Base-by-base conservation (phyloP, 2,113 vertebrate genomes). In the Noctilio leporinus region DNA sequence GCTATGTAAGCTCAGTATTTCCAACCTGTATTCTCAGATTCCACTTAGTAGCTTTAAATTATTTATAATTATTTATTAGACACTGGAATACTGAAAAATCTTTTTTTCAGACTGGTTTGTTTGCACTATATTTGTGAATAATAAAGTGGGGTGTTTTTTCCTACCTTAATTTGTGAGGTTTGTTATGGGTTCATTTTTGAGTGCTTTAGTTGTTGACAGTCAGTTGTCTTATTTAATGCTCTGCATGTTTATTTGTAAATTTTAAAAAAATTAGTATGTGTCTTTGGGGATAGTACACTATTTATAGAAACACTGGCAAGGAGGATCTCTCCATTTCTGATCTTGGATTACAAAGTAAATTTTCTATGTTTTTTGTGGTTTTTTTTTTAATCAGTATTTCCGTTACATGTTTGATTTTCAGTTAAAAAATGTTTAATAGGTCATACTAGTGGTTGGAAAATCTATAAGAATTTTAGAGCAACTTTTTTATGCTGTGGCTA, bases 101-200 rank as follows among this genome's bases (percentile, higher is more conserved):
- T 89, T 83, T 87, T 3, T 92, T 87, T 95, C 12, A 78, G 57
- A 93, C 55, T 95, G 82, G 97, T 98, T 97, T 97, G 97, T 98
- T 98, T 98, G 98, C 97, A 98, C 97, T 98, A 97, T 96, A 96
- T 96, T 95, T 98, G 92, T 43, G 90, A 97, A 91, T 98, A 97
- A 97, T 97, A 96, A 98, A 97, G 93, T 93, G 93, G 67, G 96
- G 86, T 92, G 14, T 96, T 96, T 96, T 96, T 96, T 96, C 95
- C 77, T 97, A 95, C 97, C 97, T 98, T 93, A 96, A 90, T 97
- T 95, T 95, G 95, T 97, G 95, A 97, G 96, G 96, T 98, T 97
- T 97, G 72, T 97, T 97, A 93, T 98, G 96, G 93, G 95, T 98
- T 95, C 95, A 96, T 75, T 96, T 93, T 82, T 96, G 33, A 93